phyloP scores from a whole-genome alignment of 1,140 invertebrate genomes.

The Bombus superbus region DNA sequence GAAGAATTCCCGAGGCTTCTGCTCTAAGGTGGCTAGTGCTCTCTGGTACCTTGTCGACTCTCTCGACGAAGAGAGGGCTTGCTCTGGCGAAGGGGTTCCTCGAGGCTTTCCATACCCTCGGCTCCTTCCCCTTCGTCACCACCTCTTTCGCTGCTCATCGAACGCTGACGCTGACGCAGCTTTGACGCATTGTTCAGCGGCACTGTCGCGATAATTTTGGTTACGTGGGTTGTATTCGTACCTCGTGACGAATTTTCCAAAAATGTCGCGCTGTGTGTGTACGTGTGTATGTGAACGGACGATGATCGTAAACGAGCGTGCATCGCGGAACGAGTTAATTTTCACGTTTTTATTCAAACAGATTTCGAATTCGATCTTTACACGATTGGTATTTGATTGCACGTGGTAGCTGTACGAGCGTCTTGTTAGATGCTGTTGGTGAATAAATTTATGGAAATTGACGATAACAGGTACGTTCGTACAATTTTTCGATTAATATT shows the following conservation, averaged over 20 bases:
- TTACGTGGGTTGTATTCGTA: slow-evolving; percentile 56
- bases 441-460: not conserved
- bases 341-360: not conserved
- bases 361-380: too few species aligned
- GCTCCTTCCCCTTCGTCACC: slow-evolving; percentile 84
- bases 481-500: not conserved
- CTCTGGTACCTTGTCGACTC: slow-evolving; percentile 84
- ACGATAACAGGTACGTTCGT: not conserved
- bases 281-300: not conserved
- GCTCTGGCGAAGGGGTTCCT: slow-evolving; percentile 87
- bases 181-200: slow-evolving; percentile 88
- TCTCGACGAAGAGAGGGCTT: slow-evolving; percentile 84
- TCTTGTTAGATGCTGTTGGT: too few species aligned
- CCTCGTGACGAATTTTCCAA: slow-evolving; percentile 2
- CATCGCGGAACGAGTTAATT: slow-evolving; percentile 12
- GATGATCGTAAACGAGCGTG: not conserved
- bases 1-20: slow-evolving; percentile 61
- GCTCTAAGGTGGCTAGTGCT: slow-evolving; percentile 58
- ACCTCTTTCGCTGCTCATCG: slow-evolving; percentile 86
- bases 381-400: not conserved
- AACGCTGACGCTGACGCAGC: slow-evolving; percentile 86
- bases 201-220: slow-evolving; percentile 82
- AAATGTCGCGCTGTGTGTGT: not conserved
- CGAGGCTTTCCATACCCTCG: slow-evolving; percentile 85
- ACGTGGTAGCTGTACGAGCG: not conserved